Evolutionary conservation across 2,888 invertebrate species (phyloP).

Genomic region (Ichneumoninae sp.): DNA sequence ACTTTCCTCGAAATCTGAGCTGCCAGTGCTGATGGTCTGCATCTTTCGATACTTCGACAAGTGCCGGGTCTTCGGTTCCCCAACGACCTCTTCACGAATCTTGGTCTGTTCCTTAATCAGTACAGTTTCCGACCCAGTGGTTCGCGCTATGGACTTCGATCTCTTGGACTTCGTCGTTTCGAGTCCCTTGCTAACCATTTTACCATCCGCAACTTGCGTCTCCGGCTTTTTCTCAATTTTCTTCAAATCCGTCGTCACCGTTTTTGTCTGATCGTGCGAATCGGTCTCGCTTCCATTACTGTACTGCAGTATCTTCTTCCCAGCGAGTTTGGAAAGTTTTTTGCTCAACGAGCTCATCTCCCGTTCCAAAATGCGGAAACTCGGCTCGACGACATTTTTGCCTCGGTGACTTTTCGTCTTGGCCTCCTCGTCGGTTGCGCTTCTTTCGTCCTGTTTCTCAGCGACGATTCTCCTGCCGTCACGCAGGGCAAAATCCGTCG

Average conservation of each 20-base stretch:
- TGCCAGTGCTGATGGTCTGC: conserved; percentile 75
- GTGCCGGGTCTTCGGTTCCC: conserved; percentile 59
- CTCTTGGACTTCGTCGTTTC: conserved; percentile 62
- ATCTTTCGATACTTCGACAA: conserved; percentile 73
- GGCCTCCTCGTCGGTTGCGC: conserved; percentile 53
- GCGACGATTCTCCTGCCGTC: conserved; percentile 34
- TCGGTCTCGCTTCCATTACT: conserved; percentile 69
- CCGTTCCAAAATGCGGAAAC: conserved; percentile 79
- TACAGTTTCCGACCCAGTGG: conserved; percentile 57
- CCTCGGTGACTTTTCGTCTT: conserved; percentile 37
- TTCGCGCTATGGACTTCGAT: conserved; percentile 67
- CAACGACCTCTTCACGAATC: conserved; percentile 54
- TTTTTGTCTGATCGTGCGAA: conserved; percentile 55
- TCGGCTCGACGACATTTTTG: conserved; percentile 75
- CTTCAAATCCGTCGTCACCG: conserved; percentile 9
- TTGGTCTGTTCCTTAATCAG: conserved; percentile 63
- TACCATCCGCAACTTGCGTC: conserved; percentile 36
- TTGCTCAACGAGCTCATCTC: conserved; percentile 78
- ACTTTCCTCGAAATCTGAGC: conserved; percentile 76
- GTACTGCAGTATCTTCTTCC: conserved; percentile 71
- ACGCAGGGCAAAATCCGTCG: conserved; percentile 53
- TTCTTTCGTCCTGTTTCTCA: conserved; percentile 55
- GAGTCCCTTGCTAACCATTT: conserved; percentile 47
- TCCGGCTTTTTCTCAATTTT: conserved; percentile 58
- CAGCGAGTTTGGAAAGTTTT: conserved; percentile 76